Evolutionary conservation across 2,888 invertebrate genomes (phyloP), one percentile per base, ranked within the genome.

Genomic region (Belgica antarctica): DNA sequence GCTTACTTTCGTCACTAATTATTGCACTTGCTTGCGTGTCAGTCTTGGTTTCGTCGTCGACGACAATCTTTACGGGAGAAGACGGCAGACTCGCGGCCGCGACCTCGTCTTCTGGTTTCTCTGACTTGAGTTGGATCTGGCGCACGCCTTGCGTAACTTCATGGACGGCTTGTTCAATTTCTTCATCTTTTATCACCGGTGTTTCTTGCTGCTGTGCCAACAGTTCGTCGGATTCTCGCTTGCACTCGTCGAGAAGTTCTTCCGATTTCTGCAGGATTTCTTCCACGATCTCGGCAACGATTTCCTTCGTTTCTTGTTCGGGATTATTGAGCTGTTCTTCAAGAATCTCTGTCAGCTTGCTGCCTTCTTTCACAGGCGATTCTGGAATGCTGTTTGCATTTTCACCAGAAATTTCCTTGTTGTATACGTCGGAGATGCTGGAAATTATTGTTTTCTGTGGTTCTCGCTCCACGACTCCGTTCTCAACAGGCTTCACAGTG

Each of bases 201-300:
- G 83, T 81, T 31, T 68, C 68, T 17, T 63, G 36, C n/a, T 68
- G 68, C 57, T 68, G 68, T 31, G 22, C 57, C 10, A 52, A 28
- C 22, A 68, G 24, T 65, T 28, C 71, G 63, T 41, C 71, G 8
- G 66, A 69, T 57, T 75, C 75, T 71, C 77, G 74, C 72, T 80
- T 79, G 73, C 81, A 81, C 36, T 82, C 79, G 63, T 81, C 80
- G 27, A 84, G 75, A 27, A 82, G 76, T 73, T 82, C 80, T 72
- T 84, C 84, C 1, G 83, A 83, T 71, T 79, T 81, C 24, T 79
- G 77, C 46, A 84, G 73, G 47, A 84, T 83, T 72, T 82, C 82
- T 66, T 82, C 80, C 62, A 84, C 81, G 70, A 83, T 83, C 72
- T 82, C 81, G 70, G 82, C 81, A n/a, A 81, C 79, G 71, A 80